A percentile compares a stretch with the other conserved stretches of the same genome.
phyloP scores from a whole-genome alignment of 2,797 vertebrate species.

The Mycteria americana region DNA sequence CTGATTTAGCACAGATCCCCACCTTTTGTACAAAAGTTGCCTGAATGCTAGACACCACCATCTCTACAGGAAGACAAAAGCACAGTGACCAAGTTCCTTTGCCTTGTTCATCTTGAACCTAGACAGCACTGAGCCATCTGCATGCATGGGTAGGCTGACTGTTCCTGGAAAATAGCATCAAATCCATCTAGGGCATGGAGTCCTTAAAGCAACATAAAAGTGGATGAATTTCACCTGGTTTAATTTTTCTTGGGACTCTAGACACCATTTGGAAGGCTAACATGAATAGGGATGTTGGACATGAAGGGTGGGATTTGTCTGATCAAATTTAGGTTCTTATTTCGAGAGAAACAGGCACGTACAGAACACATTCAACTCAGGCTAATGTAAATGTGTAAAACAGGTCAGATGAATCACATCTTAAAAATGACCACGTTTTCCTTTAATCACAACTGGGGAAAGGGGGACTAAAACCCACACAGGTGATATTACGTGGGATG shows the following conservation, averaged over 20 bases:
- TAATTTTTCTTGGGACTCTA: background rate
- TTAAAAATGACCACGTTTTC: background rate
- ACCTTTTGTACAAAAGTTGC: background rate
- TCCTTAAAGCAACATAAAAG: background rate
- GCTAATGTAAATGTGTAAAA: background rate
- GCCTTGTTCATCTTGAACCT: background rate
- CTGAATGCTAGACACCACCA: background rate
- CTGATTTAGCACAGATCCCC: background rate
- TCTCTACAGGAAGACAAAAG: background rate
- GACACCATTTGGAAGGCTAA: background rate
- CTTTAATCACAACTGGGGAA: background rate
- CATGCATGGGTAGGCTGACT: background rate
- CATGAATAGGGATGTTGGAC: background rate
- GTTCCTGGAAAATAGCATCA: background rate
- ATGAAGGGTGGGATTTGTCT: background rate
- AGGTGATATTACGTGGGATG: background rate
- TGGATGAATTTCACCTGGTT: background rate
- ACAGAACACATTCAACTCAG: background rate
- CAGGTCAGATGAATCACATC: background rate
- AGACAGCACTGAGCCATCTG: background rate
- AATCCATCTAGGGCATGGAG: background rate
- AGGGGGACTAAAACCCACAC: background rate
- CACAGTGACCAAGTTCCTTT: background rate
- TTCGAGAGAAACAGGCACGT: background rate
- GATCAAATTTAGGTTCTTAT: background rate